Conservation (phyloP, 2,797 vertebrate genomes). For the Rhadinocentrus ornatus region DNA sequence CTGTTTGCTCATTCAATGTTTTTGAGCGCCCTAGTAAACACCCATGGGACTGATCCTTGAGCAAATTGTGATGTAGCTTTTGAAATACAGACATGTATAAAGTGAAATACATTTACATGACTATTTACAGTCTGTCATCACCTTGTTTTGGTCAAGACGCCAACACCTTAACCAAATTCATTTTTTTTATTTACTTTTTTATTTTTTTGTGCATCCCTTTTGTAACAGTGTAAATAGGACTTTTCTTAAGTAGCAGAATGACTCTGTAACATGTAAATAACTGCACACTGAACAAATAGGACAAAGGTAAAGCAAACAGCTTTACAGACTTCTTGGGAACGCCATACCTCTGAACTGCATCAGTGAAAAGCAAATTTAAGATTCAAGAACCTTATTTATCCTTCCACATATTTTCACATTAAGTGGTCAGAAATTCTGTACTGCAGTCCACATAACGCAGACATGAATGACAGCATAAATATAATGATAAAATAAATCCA, state of each 20-base stretch:
- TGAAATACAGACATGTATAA: neutral
- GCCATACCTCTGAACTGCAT: neutral
- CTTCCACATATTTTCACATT: neutral
- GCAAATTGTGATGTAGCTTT: conserved; percentile 1
- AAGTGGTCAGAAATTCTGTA: neutral
- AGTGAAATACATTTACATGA: neutral
- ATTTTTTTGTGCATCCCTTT: conserved; percentile 19
- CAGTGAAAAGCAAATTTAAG: neutral
- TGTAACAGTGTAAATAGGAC: conserved; percentile 40
- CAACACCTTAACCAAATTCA: neutral
- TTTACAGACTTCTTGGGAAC: neutral
- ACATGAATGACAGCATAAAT: neutral
- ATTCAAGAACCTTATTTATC: neutral
- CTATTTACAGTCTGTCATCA: neutral
- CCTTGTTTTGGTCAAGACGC: neutral
- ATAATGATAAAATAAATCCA: neutral
- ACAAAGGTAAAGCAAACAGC: neutral
- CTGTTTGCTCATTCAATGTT: conserved; percentile 9
- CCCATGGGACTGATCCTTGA: neutral
- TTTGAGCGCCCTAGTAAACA: neutral
- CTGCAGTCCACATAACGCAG: too few species aligned
- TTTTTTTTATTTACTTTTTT: too few species aligned
- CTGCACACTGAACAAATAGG: conserved; percentile 2
- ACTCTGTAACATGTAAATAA: conserved; percentile 23
- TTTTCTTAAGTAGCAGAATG: conserved; percentile 1